Percentiles rank a stretch among this genome's conserved stretches.
These are phyloP conservation scores for Rhabdornis inornatus DNA, from an alignment of 2,113 vertebrate species.

Conservation along the genomic window DNA sequence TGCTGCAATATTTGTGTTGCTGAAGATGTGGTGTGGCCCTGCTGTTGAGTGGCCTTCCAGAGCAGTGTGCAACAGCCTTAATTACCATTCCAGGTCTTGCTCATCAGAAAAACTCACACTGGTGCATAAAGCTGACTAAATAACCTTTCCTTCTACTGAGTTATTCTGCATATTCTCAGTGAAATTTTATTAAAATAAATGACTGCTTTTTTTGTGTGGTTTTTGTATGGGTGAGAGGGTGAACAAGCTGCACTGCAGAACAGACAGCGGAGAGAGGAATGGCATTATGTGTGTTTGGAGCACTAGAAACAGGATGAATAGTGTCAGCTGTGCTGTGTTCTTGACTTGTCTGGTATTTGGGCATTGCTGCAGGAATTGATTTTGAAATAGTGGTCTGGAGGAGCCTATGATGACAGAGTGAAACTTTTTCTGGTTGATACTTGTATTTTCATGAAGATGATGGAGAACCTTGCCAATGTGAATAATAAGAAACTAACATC, in stretches of 20 bases:
- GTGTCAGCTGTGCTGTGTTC: not conserved
- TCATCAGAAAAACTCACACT: not conserved
- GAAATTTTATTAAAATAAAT: not conserved
- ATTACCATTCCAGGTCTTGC: not conserved
- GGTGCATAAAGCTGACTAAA: not conserved
- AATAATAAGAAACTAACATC: conserved; percentile 58
- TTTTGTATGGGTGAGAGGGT: not conserved
- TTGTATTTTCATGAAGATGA: not conserved
- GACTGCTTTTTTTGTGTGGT: rapidly evolving
- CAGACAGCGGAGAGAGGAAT: not conserved
- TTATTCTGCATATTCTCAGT: not conserved
- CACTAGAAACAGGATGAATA: not conserved
- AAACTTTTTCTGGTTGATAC: conserved; percentile 5
- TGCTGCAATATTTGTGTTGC: not conserved
- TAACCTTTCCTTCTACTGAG: not conserved
- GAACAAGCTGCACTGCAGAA: not conserved
- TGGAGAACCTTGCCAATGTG: conserved; percentile 25
- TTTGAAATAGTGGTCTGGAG: not conserved
- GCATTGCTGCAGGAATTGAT: not conserved
- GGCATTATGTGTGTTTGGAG: not conserved
- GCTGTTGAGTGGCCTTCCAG: not conserved
- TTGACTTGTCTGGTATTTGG: not conserved
- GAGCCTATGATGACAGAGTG: not conserved
- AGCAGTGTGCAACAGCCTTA: not conserved
- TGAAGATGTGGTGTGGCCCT: not conserved